Conservation (phyloP, 2,113 vertebrate genomes). For the Nesogale talazaci region DNA sequence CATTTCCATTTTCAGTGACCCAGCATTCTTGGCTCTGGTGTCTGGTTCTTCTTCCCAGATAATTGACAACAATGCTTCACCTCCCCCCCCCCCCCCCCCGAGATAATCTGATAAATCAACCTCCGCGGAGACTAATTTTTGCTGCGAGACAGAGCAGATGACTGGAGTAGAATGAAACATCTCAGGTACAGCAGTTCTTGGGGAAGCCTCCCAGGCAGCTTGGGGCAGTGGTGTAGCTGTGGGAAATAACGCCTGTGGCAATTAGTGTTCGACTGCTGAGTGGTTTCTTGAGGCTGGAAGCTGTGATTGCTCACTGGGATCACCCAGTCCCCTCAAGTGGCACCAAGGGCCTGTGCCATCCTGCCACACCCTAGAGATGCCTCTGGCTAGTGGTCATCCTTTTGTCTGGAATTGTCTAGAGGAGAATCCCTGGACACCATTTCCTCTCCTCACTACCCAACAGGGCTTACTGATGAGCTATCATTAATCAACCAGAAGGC, state of each 20-base stretch:
- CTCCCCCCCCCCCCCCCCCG: background rate
- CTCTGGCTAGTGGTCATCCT: background rate
- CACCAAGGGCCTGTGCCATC: background rate
- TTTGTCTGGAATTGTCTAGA: background rate
- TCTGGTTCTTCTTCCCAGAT: constrained; percentile 23
- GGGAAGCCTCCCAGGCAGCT: background rate
- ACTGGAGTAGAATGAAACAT: background rate
- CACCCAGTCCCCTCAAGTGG: background rate
- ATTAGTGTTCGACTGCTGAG: background rate
- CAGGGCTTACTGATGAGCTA: background rate
- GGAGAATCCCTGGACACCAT: background rate
- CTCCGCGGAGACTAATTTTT: background rate
- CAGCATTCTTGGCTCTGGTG: background rate
- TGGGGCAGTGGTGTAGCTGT: background rate
- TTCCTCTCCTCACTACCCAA: background rate
- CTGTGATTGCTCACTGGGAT: background rate
- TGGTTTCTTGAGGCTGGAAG: background rate
- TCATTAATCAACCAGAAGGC: background rate
- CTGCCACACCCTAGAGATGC: background rate
- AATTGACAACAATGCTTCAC: constrained; percentile 14
- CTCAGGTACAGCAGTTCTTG: background rate
- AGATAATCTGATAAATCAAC: constrained; percentile 52
- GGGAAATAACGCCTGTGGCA: background rate
- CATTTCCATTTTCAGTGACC: background rate
- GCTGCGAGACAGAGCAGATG: background rate